Percentiles rank a stretch among this genome's conserved stretches.
These are phyloP conservation scores for Alosa alosa DNA, from an alignment of 2,113 vertebrate genomes.

Conservation along the genomic window DNA sequence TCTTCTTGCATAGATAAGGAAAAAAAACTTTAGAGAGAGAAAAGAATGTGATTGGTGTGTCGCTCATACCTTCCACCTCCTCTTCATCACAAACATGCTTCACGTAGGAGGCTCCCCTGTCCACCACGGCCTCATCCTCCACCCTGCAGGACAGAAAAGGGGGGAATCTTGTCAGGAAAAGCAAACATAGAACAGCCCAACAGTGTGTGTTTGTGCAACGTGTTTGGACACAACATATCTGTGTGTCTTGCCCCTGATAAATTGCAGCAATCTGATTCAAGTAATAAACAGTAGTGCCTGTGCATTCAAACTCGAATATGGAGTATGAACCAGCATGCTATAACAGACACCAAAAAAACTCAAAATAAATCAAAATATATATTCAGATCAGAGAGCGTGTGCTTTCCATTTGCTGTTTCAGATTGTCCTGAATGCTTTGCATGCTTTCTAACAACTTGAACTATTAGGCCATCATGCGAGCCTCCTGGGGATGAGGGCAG, in stretches of 20 bases:
- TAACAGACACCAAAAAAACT: neutral
- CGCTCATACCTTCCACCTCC: slow-evolving; percentile 92
- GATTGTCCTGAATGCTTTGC: neutral
- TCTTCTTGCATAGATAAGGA: neutral
- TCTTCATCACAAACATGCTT: slow-evolving; percentile 94
- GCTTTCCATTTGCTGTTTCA: neutral
- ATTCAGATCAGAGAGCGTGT: neutral
- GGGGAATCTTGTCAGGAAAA: neutral
- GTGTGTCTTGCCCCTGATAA: neutral
- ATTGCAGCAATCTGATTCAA: neutral
- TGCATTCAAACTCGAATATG: neutral
- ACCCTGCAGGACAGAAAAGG: slow-evolving; percentile 80
- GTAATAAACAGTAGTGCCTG: neutral
- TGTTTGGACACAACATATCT: neutral
- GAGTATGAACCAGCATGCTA: neutral
- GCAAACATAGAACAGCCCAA: slow-evolving; percentile 67
- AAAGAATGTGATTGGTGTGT: neutral
- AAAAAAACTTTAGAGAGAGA: neutral
- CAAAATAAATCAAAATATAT: neutral
- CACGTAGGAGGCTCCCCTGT: slow-evolving; percentile 92
- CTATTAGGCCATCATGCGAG: neutral
- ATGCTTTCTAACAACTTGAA: neutral
- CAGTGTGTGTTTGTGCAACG: slow-evolving; percentile 66
- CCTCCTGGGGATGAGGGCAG: neutral
- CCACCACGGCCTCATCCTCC: slow-evolving; percentile 96